phyloP scores from a whole-genome alignment of 2,888 invertebrate species.

The Lagria hirta region DNA sequence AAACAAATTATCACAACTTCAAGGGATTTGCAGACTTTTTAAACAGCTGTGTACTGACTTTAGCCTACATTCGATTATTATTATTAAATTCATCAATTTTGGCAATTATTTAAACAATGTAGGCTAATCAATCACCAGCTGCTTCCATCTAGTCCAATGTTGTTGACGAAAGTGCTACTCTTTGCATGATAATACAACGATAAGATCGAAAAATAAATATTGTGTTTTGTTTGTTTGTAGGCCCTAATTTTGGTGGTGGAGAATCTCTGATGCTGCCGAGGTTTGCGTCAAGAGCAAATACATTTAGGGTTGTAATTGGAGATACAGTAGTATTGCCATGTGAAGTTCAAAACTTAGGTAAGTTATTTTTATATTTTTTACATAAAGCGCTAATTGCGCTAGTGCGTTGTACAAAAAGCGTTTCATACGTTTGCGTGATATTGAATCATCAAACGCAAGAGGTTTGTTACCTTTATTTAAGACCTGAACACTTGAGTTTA shows the following conservation, averaged over 20 bases:
- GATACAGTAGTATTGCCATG: constrained; percentile 77
- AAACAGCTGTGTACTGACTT: too few species aligned
- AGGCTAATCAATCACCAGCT: constrained; percentile 33
- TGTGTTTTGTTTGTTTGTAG: constrained; percentile 7
- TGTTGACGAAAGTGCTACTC: constrained; percentile 7
- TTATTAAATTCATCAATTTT: too few species aligned
- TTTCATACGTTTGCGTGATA: too few species aligned
- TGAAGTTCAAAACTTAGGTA: constrained; percentile 79
- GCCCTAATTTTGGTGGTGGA: constrained; percentile 12
- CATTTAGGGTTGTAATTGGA: constrained; percentile 75
- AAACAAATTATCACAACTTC: too few species aligned
- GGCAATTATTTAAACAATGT: constrained; percentile 35
- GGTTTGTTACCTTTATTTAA: not conserved
- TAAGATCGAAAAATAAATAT: constrained; percentile 21
- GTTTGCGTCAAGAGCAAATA: constrained; percentile 74
- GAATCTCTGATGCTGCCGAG: constrained; percentile 54
- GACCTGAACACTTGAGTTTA: not conserved
- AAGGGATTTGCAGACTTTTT: too few species aligned
- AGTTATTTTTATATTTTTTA: too few species aligned
- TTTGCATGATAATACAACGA: constrained; percentile 11
- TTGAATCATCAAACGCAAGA: too few species aligned
- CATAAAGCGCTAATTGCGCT: too few species aligned
- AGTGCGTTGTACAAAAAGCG: not conserved
- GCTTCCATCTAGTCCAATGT: constrained; percentile 11
- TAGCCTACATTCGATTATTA: too few species aligned